A percentile compares a stretch with the other conserved stretches of the same genome.
Conservation (phyloP, 2,888 invertebrate species). For the Bibio marci region DNA sequence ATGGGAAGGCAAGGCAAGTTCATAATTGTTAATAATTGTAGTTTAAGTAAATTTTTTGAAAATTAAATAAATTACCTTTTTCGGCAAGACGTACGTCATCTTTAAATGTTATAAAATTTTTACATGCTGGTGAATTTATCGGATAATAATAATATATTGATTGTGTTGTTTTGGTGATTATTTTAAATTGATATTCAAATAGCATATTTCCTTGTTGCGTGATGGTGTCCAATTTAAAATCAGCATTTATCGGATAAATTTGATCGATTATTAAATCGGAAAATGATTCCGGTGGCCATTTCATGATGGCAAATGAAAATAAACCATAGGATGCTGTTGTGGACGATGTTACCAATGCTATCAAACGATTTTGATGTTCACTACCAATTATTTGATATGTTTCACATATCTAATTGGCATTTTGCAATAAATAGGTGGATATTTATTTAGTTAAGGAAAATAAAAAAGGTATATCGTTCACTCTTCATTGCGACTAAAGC, state of each 20-base stretch:
- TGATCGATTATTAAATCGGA: slow-evolving; percentile 66
- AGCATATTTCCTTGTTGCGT: not conserved
- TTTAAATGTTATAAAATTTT: slow-evolving; percentile 20
- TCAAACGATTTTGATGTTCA: slow-evolving; percentile 21
- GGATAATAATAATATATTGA: slow-evolving; percentile 23
- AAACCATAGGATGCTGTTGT: slow-evolving; percentile 21
- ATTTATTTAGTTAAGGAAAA: too few species aligned
- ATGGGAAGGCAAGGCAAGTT: too few species aligned
- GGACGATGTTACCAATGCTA: slow-evolving; percentile 22
- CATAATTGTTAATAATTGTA: too few species aligned
- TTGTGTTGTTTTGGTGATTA: slow-evolving; percentile 16
- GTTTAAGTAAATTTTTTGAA: too few species aligned
- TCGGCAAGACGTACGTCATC: slow-evolving; percentile 16
- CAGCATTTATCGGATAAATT: slow-evolving; percentile 61
- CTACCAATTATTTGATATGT: slow-evolving; percentile 25
- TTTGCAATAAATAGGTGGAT: not conserved
- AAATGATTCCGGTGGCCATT: slow-evolving; percentile 46
- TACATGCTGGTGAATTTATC: slow-evolving; percentile 14
- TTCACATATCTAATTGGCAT: slow-evolving; percentile 20
- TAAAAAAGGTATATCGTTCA: too few species aligned
- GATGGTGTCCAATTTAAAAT: slow-evolving; percentile 58
- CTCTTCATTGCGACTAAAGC: too few species aligned
- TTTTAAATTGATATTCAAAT: slow-evolving; percentile 19
- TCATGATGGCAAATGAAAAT: slow-evolving; percentile 20
- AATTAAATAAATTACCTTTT: too few species aligned